Evolutionary conservation across 2,888 invertebrate species (phyloP).

Genomic region (Bhutanitis thaidina): DNA sequence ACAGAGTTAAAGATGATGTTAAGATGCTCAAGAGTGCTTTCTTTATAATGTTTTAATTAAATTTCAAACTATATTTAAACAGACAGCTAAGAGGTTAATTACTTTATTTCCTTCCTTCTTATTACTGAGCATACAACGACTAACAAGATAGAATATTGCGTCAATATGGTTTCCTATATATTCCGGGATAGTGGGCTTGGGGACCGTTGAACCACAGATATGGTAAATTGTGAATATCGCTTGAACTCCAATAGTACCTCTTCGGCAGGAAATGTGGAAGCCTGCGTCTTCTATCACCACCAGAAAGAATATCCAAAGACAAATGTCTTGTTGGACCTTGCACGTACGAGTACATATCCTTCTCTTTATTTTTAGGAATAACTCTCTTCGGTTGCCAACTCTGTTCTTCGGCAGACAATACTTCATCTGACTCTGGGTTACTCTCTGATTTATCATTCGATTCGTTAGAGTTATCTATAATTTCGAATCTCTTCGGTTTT

Average conservation of each 20-base stretch:
- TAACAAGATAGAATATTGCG: no score
- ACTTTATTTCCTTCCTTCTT: no score
- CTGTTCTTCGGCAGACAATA: not conserved
- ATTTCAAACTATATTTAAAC: no score
- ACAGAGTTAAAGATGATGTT: no score
- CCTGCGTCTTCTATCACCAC: constrained; percentile 26
- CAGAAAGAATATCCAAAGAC: not conserved
- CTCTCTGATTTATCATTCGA: constrained; percentile 2
- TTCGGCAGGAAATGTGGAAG: constrained; percentile 52
- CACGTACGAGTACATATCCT: constrained; percentile 26
- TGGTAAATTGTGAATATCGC: constrained; percentile 41
- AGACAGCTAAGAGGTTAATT: no score
- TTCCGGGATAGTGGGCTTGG: constrained; percentile 34
- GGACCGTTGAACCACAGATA: constrained; percentile 55
- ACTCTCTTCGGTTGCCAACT: not conserved
- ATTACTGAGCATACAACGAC: no score
- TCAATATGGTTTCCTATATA: constrained; percentile 27
- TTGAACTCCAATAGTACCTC: constrained; percentile 42
- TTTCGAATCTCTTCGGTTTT: constrained; percentile 20
- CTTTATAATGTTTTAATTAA: no score
- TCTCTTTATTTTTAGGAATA: not conserved
- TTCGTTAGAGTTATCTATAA: constrained; percentile 16
- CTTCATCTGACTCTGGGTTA: not conserved
- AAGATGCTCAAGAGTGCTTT: no score
- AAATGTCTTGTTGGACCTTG: constrained; percentile 27